These are phyloP conservation scores for Euwallacea fornicatus DNA, from an alignment of 1,140 invertebrate genomes.

Conservation along the genomic window DNA sequence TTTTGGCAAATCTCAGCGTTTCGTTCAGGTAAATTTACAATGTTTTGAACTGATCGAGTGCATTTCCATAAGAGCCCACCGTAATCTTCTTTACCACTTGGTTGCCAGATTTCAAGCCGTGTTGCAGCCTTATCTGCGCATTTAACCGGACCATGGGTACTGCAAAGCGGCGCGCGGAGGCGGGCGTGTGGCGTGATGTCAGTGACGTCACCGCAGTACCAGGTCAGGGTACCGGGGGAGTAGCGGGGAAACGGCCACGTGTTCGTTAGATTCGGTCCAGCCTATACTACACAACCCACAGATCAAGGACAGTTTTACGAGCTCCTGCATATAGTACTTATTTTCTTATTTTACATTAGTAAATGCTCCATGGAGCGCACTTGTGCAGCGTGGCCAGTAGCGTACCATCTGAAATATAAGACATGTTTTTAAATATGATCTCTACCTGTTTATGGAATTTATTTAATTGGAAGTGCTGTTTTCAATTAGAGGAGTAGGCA, in stretches of 20 bases:
- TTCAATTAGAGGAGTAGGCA: too few species aligned
- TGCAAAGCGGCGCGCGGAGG: conserved; percentile 40
- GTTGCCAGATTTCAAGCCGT: conserved; percentile 43
- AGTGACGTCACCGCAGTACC: conserved; percentile 45
- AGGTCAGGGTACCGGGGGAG: conserved; percentile 26
- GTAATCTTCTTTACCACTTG: conserved; percentile 38
- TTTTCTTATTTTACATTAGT: conserved; percentile 49
- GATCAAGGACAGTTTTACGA: conserved; percentile 56
- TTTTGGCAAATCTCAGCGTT: too few species aligned
- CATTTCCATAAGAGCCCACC: conserved; percentile 12
- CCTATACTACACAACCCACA: conserved; percentile 55
- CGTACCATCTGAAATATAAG: conserved; percentile 9
- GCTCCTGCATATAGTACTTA: conserved; percentile 53
- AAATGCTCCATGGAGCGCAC: conserved; percentile 40
- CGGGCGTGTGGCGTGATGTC: conserved; percentile 47
- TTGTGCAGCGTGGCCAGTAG: conserved; percentile 37
- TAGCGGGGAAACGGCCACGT: conserved; percentile 48
- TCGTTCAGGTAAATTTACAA: too few species aligned
- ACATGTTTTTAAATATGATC: background rate
- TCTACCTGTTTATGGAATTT: background rate
- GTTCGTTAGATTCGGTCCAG: conserved; percentile 49
- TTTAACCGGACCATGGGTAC: conserved; percentile 46
- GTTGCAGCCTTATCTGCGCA: conserved; percentile 47
- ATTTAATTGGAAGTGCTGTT: too few species aligned
- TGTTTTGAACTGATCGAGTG: background rate